Conservation (phyloP, 2,113 vertebrate species). For the Onychorhynchus coronatus region DNA sequence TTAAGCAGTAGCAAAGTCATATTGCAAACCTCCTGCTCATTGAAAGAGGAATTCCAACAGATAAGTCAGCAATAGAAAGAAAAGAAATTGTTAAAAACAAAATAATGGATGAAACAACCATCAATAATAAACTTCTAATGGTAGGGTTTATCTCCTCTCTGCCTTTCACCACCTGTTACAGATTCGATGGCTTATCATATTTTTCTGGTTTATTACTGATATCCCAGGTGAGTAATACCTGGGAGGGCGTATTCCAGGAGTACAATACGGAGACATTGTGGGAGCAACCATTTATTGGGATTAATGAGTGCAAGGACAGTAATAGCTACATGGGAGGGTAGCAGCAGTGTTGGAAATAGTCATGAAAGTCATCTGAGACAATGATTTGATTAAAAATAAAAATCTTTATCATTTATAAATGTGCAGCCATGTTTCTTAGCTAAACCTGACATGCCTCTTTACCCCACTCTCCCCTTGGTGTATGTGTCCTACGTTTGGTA, state of each 20-base stretch:
- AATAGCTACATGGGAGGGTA: background rate
- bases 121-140: conserved; percentile 27
- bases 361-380: background rate
- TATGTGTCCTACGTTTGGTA: background rate
- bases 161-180: conserved; percentile 70
- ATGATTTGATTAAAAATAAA: background rate
- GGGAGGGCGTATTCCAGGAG: conserved; percentile 25
- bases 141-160: conserved; percentile 54
- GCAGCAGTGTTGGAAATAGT: background rate
- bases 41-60: conserved; percentile 3
- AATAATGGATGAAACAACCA: background rate
- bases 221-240: conserved; percentile 18
- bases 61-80: background rate
- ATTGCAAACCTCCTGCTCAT: background rate
- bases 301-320: conserved; percentile 15
- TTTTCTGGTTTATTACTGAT: conserved; percentile 56
- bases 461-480: background rate
- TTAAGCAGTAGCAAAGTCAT: background rate
- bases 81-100: background rate
- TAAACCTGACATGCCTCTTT: background rate
- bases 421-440: background rate
- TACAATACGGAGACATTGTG: background rate
- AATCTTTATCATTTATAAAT: background rate
- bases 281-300: conserved; percentile 35
- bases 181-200: conserved; percentile 59